Evolutionary conservation across 2,797 vertebrate species (phyloP), one percentile per base, ranked within the genome.

Genomic region (Zalophus californianus): DNA sequence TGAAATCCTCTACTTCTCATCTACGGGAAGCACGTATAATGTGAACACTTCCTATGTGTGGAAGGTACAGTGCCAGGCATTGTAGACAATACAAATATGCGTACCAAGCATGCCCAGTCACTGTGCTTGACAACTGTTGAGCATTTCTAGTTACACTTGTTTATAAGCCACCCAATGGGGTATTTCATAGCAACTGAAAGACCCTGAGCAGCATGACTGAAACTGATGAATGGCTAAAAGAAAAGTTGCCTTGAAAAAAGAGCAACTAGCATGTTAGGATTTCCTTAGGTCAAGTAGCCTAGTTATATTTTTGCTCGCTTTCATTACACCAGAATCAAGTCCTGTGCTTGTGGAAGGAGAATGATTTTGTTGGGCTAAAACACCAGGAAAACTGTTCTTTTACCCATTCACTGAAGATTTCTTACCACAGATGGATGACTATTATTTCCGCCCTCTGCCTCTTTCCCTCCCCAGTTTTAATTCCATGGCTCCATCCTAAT

Each of bases 171-270:
- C 38, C 29, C 52, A 78, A 27, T 12, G 23, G 38, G 41, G n/a
- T 90, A 32, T 75, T 60, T 62, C 41, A 72, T 58, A 84, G 78
- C 32, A 35, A 66, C 7, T 23, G 56, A 60, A 86, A 92, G 52
- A 75, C 52, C 23, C 77, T 18, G 15, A 68, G 35, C 15, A 44
- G 13, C 3, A 9, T 70, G 77, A 93, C 58, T 84, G n/a, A 77
- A 83, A 90, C 32, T 58, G 23, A 75, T 75, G 14, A 83, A 29
- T 48, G 52, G 27, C 48, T 90, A 66, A 83, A 32, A 96, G 64
- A 35, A 58, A 72, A n/a, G 3, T 29, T 96, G 80, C 27, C 58
- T 68, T 91, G 8, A 60, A 87, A 32, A 87, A 72, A 35, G n/a
- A 79, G 29, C 64, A 64, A 44, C 32, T 77, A 18, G 4, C 20